Evolutionary conservation across 2,888 invertebrate genomes (phyloP).

Genomic region (Lasius platythorax): DNA sequence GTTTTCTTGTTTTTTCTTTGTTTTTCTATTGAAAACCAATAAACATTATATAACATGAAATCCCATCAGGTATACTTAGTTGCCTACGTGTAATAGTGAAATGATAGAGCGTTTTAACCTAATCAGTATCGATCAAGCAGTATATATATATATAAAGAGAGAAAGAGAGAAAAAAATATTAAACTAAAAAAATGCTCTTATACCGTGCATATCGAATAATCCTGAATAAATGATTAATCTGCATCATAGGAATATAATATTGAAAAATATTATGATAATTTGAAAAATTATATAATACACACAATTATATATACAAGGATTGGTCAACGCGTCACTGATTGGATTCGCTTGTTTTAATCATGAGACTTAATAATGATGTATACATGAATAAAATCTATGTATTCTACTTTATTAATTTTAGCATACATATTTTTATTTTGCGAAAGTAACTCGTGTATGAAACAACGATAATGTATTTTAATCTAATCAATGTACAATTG

Average conservation of each 20-base stretch:
- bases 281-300: slow-evolving; percentile 31
- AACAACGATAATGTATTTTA: slow-evolving; percentile 27
- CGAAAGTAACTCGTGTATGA: slow-evolving; percentile 9
- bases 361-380: slow-evolving; percentile 26
- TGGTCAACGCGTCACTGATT: slow-evolving; percentile 63
- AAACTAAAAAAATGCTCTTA: slow-evolving; percentile 70
- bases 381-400: slow-evolving; percentile 16
- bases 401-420: slow-evolving; percentile 21
- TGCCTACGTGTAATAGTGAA: slow-evolving; percentile 76
- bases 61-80: slow-evolving; percentile 76
- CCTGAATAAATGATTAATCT: slow-evolving; percentile 69
- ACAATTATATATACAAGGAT: slow-evolving; percentile 63
- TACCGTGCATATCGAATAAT: slow-evolving; percentile 78
- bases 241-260: slow-evolving; percentile 62
- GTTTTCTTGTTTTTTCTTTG: slow-evolving; percentile 64
- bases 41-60: slow-evolving; percentile 63
- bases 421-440: slow-evolving; percentile 2
- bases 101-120: slow-evolving; percentile 77
- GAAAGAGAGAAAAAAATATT: slow-evolving; percentile 57
- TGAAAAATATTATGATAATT: too few species aligned
- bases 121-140: slow-evolving; percentile 84
- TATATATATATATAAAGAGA: slow-evolving; percentile 68
- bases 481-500: slow-evolving; percentile 61
- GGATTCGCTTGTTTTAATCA: slow-evolving; percentile 12
- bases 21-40: slow-evolving; percentile 65